Conservation (phyloP, 2,113 vertebrate species). For the Ifrita kowaldi region DNA sequence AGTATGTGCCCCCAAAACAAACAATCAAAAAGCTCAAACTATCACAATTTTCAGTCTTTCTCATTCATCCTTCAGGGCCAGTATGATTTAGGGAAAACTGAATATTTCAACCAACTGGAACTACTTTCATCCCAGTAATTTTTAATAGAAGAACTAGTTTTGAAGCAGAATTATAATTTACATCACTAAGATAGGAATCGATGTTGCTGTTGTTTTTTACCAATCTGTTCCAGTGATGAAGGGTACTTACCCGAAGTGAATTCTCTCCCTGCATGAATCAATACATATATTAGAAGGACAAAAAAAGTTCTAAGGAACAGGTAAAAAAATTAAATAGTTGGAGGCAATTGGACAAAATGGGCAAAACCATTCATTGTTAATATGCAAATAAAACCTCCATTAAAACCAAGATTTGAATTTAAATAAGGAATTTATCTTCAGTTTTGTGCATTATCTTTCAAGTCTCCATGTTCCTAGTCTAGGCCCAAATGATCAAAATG, state of each 20-base stretch:
- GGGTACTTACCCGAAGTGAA: background rate
- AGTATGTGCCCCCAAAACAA: background rate
- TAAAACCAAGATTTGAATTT: background rate
- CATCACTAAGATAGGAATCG: background rate
- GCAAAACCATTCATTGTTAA: background rate
- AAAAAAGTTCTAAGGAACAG: background rate
- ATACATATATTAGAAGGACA: background rate
- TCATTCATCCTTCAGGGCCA: background rate
- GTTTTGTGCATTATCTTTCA: background rate
- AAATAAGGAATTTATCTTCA: background rate
- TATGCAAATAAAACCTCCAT: background rate
- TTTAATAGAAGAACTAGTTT: background rate
- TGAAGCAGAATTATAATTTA: background rate
- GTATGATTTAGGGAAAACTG: background rate
- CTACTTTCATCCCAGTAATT: background rate
- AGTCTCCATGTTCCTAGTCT: background rate
- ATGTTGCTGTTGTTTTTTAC: background rate
- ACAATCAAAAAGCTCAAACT: background rate
- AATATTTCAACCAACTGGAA: background rate
- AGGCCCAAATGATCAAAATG: background rate
- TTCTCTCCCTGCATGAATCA: background rate
- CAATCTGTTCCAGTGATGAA: background rate
- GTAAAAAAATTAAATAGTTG: background rate
- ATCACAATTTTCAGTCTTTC: background rate
- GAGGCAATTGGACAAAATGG: background rate